A percentile compares a stretch with the other conserved stretches of the same genome.
phyloP scores from a whole-genome alignment of 2,113 vertebrate genomes.

The Seriola rivoliana region DNA sequence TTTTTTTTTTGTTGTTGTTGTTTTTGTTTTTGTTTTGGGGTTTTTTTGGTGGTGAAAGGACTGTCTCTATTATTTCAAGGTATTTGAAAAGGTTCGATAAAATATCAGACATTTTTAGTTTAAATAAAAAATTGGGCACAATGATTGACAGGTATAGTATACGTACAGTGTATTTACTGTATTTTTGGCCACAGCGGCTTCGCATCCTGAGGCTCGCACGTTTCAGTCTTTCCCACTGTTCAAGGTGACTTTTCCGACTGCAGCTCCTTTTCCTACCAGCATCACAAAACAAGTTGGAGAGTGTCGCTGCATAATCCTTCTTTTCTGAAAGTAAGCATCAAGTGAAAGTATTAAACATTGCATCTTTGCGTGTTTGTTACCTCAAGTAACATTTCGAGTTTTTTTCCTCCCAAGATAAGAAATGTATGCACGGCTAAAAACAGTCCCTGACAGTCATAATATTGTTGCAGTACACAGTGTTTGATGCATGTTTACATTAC shows the following conservation, averaged over 20 bases:
- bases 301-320: constrained; percentile 6
- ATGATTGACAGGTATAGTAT: background rate
- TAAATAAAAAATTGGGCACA: background rate
- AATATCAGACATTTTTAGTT: background rate
- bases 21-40: background rate
- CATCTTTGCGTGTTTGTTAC: constrained; percentile 16
- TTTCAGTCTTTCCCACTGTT: constrained; percentile 7
- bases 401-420: background rate
- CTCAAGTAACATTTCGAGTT: constrained; percentile 1
- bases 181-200: background rate
- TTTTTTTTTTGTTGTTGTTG: background rate
- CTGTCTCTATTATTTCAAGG: background rate
- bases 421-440: constrained; percentile 11
- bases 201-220: background rate
- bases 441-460: background rate
- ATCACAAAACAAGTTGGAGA: constrained; percentile 9
- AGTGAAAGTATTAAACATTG: background rate
- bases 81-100: background rate
- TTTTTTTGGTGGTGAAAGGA: background rate
- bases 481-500: constrained; percentile 8
- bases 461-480: background rate
- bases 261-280: background rate
- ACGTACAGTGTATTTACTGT: background rate
- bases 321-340: constrained; percentile 22
- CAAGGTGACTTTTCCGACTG: constrained; percentile 29